Evolutionary conservation across 1,140 invertebrate genomes (phyloP), one percentile per base, ranked within the genome.

Genomic region (Psilanteris sp.): DNA sequence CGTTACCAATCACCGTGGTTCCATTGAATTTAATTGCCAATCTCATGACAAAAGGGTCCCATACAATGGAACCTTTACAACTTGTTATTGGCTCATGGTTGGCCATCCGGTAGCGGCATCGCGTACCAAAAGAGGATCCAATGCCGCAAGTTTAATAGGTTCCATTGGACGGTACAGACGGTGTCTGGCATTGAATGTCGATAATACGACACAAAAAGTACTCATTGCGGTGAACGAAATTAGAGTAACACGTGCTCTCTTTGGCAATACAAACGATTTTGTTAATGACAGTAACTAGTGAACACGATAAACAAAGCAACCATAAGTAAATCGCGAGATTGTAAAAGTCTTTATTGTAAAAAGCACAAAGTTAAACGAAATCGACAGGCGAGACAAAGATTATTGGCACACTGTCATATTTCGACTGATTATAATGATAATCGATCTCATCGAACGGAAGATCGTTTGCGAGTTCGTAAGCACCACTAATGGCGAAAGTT

Each of bases 381-480:
- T 78, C 76, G 70, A 78, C 77, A 80, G 73, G 67, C 73, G 61
- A 77, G 71, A 80, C 68, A 54, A 74, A 46, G 67, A 77, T 85
- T 80, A 79, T 88, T 88, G 87, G 86, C 87, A 88, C 87, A 85
- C 84, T 86, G 82, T 87, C 79, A 82, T 79, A 81, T 84, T 81
- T 77, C 78, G 73, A 82, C 78, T 78, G 77, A 85, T 68, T 62
- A n/a, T n/a, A 67, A 72, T 68, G 52, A 77, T 67, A 79, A 77
- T 79, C 52, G 52, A 78, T 75, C 50, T 48, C 59, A 14, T 59
- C 50, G 46, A 64, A 74, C 61, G 75, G 78, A 81, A 79, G 79
- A 79, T 81, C 72, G 57, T 44, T 59, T 29, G 44, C 37, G 66
- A 77, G 54, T 57, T 66, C 29, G 18, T 43, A 66, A 71, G 66